Evolutionary conservation across 1,140 invertebrate species (phyloP).

Genomic region (Musca domestica): DNA sequence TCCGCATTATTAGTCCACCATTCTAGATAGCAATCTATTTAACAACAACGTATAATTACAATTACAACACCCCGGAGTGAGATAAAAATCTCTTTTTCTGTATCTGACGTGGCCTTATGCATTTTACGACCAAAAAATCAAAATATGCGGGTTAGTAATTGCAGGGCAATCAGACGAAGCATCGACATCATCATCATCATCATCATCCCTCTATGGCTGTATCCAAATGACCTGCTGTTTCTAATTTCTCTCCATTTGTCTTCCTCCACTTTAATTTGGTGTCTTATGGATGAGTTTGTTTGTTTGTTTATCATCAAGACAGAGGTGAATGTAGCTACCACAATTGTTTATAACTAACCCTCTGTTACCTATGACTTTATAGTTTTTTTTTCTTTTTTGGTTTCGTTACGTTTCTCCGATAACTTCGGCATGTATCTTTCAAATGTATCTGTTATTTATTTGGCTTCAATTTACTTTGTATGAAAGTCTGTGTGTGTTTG

Average conservation of each 20-base stretch:
- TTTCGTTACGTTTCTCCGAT: background rate
- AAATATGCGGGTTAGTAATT: conserved; percentile 4
- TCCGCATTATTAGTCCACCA: too few species aligned
- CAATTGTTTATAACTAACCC: background rate
- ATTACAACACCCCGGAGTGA: too few species aligned
- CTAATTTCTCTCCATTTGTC: conserved; percentile 11
- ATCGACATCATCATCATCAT: background rate
- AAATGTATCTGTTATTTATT: conserved; percentile 8
- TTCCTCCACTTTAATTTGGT: background rate
- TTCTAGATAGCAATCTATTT: too few species aligned
- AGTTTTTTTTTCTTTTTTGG: background rate
- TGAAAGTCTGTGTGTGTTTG: background rate
- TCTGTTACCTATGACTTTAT: conserved; percentile 1
- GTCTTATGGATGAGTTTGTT: background rate
- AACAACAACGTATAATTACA: too few species aligned
- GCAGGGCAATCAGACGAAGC: conserved; percentile 1
- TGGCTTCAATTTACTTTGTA: background rate
- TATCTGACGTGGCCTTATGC: too few species aligned
- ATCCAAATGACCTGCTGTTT: conserved; percentile 11
- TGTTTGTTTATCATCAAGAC: background rate
- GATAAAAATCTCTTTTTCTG: too few species aligned
- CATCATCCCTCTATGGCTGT: too few species aligned
- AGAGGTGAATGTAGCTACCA: too few species aligned
- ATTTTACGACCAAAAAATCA: too few species aligned
- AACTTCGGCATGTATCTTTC: background rate